Base-by-base conservation (phyloP, 2,113 vertebrate genomes). In the Pseudopodoces humilis region DNA sequence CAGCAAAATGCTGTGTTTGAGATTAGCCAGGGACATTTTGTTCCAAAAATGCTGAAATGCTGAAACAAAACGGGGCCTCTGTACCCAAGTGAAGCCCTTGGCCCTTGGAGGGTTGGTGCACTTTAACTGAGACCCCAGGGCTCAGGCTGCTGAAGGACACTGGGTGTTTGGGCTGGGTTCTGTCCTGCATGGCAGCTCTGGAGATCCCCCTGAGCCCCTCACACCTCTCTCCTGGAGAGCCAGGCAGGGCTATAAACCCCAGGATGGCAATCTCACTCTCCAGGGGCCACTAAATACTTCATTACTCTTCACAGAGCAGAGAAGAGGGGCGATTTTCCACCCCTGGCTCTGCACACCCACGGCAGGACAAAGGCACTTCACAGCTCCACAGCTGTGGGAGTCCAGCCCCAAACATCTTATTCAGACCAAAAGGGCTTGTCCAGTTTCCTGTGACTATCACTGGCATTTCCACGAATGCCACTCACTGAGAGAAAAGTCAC, bases 401-500 rank as follows among this genome's bases (percentile, higher is more conserved):
- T 93, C 82, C 74, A 67, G 90, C 49, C 83, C 87, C 67, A 87
- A 65, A 52, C 46, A 68, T 85, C 67, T 89, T 44, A 76, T 71
- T 96, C 90, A 96, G 62, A 87, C 24, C 82, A 95, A 79, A 92
- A 91, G 58, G 52, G 60, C 87, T 64, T 68, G 44, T 85, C 90
- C 94, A 82, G 28, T 75, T 93, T 91, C 74, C 90, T 87, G 9
- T 64, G 70, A 71, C 70, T 83, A 8, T 49, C 78, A 60, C 41
- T 91, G 94, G 78, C 67, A 94, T 94, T 96, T 76, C 74, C 88
- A 75, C 5, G 2, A 95, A 90, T 82, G 82, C 35, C 77, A 52
- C 23, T 95, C 78, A 35, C 60, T 81, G 62, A 22, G 35, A 96
- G 87, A 85, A 83, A 84, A 92, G 87, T 31, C 70, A 68, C 37